Base-by-base conservation (phyloP, 2,797 vertebrate species). In the Notolabrus celidotus region DNA sequence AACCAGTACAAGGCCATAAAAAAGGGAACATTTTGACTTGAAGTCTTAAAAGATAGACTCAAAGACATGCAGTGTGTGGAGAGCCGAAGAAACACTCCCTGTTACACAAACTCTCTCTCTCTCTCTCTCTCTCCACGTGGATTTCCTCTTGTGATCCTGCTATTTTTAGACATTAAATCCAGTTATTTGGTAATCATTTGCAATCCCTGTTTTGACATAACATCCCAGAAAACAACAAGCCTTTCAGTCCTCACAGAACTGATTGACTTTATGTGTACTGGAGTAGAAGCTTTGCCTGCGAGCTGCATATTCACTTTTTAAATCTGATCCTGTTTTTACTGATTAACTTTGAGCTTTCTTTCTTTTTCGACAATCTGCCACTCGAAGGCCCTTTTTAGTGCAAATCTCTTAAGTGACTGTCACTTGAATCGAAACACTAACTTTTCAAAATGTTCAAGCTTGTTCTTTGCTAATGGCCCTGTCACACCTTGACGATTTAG, bases 121-220 rank as follows among this genome's bases (percentile, higher is more conserved):
- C 38, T 70, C 22, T 15, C 51, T 47, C 54, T 16, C 15, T 20
- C 15, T 23, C 38, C 70, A 33, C 20, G 38, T 72, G 64, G 58
- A 49, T 66, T 41, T 54, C 55, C 60, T 67, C 72, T 71, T 77
- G 69, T 80, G 71, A 77, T 79, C 43, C 59, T 11, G 55, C 69
- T 82, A 68, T 85, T 84, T 83, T 61, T 22, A 53, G 45, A 38
- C 10, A 14, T 55, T 15, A 66, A 74, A 75, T 86, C 83, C 49
- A 73, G 60, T 88, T 71, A 71, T 81, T 79, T 73, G 68, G 51
- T 74, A 33, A 81, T 71, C 78, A 72, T 64, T 31, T 51, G 17
- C 49, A 55, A 59, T 75, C 68, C 63, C 16, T 46, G 59, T 81
- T 78, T 75, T 71, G 80, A 77, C 64, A 74, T 70, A 64, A 73